phyloP scores from a whole-genome alignment of 2,113 vertebrate species.

The Periophthalmodon schlosseri region DNA sequence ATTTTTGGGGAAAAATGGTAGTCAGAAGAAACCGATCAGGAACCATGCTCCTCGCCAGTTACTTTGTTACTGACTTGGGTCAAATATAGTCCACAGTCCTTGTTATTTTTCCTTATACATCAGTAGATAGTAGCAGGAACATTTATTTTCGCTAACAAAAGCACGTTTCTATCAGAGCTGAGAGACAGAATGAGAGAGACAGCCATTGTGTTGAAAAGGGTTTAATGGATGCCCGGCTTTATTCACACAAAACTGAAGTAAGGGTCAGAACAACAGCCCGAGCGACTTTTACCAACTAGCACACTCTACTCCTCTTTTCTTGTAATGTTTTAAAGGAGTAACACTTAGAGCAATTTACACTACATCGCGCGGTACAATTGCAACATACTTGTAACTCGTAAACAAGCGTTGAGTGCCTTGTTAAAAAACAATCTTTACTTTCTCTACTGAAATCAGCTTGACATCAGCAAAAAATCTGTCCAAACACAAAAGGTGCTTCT shows the following conservation, averaged over 20 bases:
- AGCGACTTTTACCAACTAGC: constrained; percentile 37
- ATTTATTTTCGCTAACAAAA: constrained; percentile 70
- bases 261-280: constrained; percentile 38
- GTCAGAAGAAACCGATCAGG: too few species aligned
- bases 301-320: constrained; percentile 39
- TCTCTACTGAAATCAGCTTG: constrained; percentile 6
- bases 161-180: constrained; percentile 71
- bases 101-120: too few species aligned
- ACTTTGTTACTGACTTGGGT: too few species aligned
- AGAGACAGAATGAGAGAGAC: constrained; percentile 19
- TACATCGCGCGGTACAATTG: constrained; percentile 6
- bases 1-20: too few species aligned
- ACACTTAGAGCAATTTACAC: constrained; percentile 47
- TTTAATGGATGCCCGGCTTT: constrained; percentile 70
- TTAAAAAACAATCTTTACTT: background rate
- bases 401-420: background rate
- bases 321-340: constrained; percentile 32
- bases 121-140: constrained; percentile 48
- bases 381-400: background rate
- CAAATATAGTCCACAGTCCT: too few species aligned
- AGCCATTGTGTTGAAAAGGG: constrained; percentile 25
- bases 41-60: too few species aligned
- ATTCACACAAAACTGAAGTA: constrained; percentile 17
- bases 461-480: background rate
- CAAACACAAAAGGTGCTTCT: background rate